These are phyloP conservation scores for Rhinoraja longicauda DNA, from an alignment of 2,797 vertebrate species.

Conservation along the genomic window DNA sequence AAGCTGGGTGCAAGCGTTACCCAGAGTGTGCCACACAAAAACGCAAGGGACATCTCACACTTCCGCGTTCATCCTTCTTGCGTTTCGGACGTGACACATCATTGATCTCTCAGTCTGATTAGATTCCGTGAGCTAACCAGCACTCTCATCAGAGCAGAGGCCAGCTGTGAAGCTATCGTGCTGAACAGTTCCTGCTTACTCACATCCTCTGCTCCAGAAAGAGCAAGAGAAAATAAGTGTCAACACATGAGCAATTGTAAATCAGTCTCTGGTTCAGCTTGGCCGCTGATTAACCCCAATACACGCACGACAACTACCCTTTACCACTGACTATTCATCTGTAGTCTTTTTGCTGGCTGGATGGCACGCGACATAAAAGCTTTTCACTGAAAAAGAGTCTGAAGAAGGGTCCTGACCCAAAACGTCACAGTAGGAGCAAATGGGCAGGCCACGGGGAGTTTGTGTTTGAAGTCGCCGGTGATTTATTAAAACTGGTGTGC, in stretches of 20 bases:
- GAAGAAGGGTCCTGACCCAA: too few relatives aligned
- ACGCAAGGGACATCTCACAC: background rate
- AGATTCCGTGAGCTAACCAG: background rate
- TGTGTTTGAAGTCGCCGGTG: too few relatives aligned
- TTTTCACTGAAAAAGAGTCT: too few relatives aligned
- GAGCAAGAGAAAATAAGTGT: background rate
- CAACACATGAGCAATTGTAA: background rate
- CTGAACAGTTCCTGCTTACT: background rate
- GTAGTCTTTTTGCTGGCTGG: too few relatives aligned
- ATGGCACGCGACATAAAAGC: too few relatives aligned
- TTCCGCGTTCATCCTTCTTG: background rate
- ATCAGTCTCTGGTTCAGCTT: background rate
- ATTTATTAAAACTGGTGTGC: too few relatives aligned
- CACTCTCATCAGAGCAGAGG: background rate
- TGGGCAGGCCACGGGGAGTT: too few relatives aligned
- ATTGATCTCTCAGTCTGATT: background rate
- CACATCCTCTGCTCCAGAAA: slow-evolving; percentile 17
- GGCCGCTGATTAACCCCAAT: background rate
- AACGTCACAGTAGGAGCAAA: too few relatives aligned
- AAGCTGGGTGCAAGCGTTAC: too few relatives aligned
- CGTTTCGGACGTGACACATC: background rate
- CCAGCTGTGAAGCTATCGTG: background rate
- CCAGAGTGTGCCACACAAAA: background rate
- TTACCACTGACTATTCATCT: too few relatives aligned
- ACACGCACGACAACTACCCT: background rate